Conservation (phyloP, 2,888 invertebrate genomes). For the Lasiommata megera region DNA sequence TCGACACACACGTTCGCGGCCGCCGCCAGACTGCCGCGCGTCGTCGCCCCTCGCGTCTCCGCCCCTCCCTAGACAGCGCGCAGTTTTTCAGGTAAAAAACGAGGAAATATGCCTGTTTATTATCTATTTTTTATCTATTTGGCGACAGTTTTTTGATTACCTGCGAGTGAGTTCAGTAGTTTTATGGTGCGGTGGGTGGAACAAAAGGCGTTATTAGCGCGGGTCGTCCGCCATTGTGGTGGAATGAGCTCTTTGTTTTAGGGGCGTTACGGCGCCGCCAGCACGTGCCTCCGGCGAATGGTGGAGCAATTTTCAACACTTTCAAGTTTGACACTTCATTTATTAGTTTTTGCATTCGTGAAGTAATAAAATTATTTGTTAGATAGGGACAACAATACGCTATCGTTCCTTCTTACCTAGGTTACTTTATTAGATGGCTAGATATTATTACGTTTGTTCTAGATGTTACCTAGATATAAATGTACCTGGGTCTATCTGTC, state of each 20-base stretch:
- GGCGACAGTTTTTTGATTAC: conserved; percentile 43
- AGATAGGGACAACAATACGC: background rate
- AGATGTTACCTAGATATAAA: too few relatives aligned
- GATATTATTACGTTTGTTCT: too few relatives aligned
- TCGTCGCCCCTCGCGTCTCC: conserved; percentile 53
- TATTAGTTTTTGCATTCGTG: background rate
- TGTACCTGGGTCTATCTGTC: too few relatives aligned
- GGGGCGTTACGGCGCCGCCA: conserved; percentile 34
- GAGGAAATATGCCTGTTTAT: conserved; percentile 41
- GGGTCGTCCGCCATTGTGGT: conserved; percentile 38
- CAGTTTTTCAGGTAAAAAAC: conserved; percentile 66
- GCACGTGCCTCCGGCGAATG: conserved; percentile 21
- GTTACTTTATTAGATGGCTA: too few relatives aligned
- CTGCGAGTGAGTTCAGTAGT: conserved; percentile 38
- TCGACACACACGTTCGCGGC: conserved; percentile 52
- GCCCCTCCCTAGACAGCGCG: conserved; percentile 51
- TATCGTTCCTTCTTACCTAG: too few relatives aligned
- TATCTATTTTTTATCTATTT: conserved; percentile 50
- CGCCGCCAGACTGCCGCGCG: conserved; percentile 64
- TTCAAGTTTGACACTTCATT: conserved; percentile 12
- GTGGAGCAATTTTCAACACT: conserved; percentile 11
- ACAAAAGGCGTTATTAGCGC: conserved; percentile 36
- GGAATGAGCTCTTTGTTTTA: conserved; percentile 38
- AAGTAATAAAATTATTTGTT: background rate
- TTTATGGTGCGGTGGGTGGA: conserved; percentile 34